Percentiles rank a stretch among this genome's conserved stretches.
These are phyloP conservation scores for Parelbella ahira DNA, from an alignment of 2,888 invertebrate genomes.

Conservation along the genomic window DNA sequence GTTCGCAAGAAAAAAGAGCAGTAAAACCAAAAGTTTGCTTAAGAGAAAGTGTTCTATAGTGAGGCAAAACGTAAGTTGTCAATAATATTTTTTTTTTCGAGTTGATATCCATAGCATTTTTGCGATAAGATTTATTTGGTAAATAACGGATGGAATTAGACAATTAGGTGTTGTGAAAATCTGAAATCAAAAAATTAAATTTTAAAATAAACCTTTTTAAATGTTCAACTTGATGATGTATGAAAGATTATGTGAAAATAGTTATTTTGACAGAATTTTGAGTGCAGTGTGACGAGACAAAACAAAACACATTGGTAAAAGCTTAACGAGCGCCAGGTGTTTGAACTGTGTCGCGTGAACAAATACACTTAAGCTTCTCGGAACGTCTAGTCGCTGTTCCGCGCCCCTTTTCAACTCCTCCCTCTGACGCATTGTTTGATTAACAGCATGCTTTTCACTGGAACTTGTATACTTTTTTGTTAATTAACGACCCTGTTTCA, in stretches of 20 bases:
- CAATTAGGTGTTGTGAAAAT: too few species aligned
- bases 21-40: constrained; percentile 30
- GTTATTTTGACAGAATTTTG: too few species aligned
- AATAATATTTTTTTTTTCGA: neutral
- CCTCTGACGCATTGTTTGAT: constrained; percentile 33
- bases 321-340: constrained; percentile 19
- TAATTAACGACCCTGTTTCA: constrained; percentile 15
- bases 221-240: too few species aligned
- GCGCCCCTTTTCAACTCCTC: constrained; percentile 26
- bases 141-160: too few species aligned
- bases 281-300: too few species aligned
- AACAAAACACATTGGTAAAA: too few species aligned
- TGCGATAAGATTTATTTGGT: too few species aligned
- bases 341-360: constrained; percentile 20
- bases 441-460: constrained; percentile 36
- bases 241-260: too few species aligned
- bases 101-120: too few species aligned
- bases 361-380: constrained; percentile 21
- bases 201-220: too few species aligned
- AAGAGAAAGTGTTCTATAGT: constrained; percentile 32
- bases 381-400: constrained; percentile 21
- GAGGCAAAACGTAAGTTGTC: constrained; percentile 34
- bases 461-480: constrained; percentile 26
- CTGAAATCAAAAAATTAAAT: too few species aligned
- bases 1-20: constrained; percentile 30